phyloP scores from a whole-genome alignment of 1,140 invertebrate species.

The Tetragonula clypearis region DNA sequence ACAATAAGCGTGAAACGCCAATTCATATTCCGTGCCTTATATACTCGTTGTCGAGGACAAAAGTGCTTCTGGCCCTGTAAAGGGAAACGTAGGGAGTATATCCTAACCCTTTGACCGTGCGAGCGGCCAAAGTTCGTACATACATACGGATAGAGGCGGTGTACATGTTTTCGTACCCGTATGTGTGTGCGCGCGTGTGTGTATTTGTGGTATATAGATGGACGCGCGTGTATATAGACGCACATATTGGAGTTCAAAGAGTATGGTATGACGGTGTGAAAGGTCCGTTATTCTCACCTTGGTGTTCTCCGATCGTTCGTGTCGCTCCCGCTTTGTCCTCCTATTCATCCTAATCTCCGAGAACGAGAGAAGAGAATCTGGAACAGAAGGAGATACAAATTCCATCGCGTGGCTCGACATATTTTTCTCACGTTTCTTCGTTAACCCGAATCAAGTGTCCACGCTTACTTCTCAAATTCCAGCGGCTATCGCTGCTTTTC shows the following conservation, averaged over 20 bases:
- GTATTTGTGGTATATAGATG: neutral
- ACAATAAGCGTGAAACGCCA: conserved; percentile 79
- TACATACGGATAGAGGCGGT: neutral
- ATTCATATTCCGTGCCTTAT: conserved; percentile 75
- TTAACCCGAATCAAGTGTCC: neutral
- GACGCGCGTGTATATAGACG: conserved; percentile 2
- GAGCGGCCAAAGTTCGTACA: conserved; percentile 34
- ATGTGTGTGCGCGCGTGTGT: too few relatives aligned
- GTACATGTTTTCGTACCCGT: neutral
- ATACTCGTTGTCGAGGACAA: conserved; percentile 67
- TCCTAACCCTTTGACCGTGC: conserved; percentile 67
- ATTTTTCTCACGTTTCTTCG: conserved; percentile 19
- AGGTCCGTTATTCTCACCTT: conserved; percentile 59
- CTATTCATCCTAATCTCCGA: conserved; percentile 26
- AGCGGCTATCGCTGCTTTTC: conserved; percentile 27
- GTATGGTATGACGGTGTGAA: conserved; percentile 36
- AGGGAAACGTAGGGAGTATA: conserved; percentile 58
- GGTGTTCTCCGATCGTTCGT: conserved; percentile 46
- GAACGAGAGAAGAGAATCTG: conserved; percentile 29
- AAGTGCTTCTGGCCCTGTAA: conserved; percentile 61
- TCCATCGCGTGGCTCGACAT: conserved; percentile 5
- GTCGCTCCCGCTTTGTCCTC: neutral
- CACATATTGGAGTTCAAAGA: conserved; percentile 37
- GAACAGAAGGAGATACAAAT: conserved; percentile 30
- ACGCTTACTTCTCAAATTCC: neutral